Evolutionary conservation across 2,888 invertebrate species (phyloP).

Genomic region (Rhingia campestris): DNA sequence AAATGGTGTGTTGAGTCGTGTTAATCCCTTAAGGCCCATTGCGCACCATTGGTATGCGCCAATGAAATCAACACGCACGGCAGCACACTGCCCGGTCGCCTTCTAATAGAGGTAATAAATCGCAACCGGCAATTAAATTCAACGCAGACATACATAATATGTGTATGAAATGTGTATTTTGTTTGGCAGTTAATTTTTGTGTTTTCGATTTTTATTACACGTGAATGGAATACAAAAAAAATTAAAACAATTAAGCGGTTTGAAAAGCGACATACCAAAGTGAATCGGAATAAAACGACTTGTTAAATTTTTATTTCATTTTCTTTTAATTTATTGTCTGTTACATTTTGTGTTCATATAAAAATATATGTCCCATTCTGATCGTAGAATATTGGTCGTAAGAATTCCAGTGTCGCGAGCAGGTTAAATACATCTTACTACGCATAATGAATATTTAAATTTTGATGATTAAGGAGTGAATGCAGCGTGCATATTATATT

Average conservation of each 20-base stretch:
- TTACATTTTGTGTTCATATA: neutral
- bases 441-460: slow-evolving; percentile 55
- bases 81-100: slow-evolving; percentile 30
- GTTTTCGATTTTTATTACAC: slow-evolving; percentile 11
- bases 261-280: slow-evolving; percentile 21
- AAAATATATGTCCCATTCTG: slow-evolving; percentile 4
- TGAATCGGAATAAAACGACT: slow-evolving; percentile 53
- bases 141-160: slow-evolving; percentile 39
- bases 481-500: slow-evolving; percentile 45
- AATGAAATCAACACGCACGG: slow-evolving; percentile 45
- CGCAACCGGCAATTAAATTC: slow-evolving; percentile 48
- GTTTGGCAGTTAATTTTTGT: slow-evolving; percentile 40
- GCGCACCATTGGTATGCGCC: slow-evolving; percentile 32
- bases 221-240: slow-evolving; percentile 41
- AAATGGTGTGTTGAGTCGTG: slow-evolving; percentile 12
- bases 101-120: slow-evolving; percentile 57
- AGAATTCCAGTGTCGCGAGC: slow-evolving; percentile 26
- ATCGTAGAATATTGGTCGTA: slow-evolving; percentile 1
- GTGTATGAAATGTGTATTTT: slow-evolving; percentile 40
- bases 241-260: slow-evolving; percentile 18
- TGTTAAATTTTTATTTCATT: slow-evolving; percentile 22
- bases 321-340: slow-evolving; percentile 26
- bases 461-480: slow-evolving; percentile 47
- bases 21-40: slow-evolving; percentile 31
- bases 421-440: slow-evolving; percentile 32